Evolutionary conservation across 1,140 invertebrate genomes (phyloP).

Genomic region (Penaeus indicus): DNA sequence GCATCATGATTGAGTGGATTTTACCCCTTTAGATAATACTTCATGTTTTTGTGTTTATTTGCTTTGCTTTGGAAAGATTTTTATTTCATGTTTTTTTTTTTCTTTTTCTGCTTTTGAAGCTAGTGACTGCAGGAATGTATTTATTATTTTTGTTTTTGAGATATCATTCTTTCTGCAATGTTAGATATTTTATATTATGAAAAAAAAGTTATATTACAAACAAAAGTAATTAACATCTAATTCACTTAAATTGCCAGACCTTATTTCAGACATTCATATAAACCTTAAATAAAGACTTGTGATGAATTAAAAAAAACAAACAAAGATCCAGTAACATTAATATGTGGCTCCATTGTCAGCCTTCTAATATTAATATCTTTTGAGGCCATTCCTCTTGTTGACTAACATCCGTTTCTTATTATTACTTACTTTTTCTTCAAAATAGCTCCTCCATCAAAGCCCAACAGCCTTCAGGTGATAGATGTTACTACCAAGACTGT

Average conservation of each 20-base stretch:
- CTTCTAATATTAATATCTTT: constrained; percentile 18
- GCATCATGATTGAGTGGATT: too few relatives aligned
- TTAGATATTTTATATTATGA: not conserved
- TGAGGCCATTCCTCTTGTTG: not conserved
- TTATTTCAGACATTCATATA: too few relatives aligned
- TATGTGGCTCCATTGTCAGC: constrained; percentile 48
- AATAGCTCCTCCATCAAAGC: constrained; percentile 85
- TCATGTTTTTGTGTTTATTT: constrained; percentile 1
- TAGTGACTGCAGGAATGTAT: constrained; percentile 44
- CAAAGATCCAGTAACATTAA: not conserved
- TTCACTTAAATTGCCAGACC: too few relatives aligned
- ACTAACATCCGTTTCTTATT: not conserved
- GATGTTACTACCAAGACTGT: constrained; percentile 88
- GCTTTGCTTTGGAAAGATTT: constrained; percentile 21
- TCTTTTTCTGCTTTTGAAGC: constrained; percentile 32
- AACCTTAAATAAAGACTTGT: too few relatives aligned
- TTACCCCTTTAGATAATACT: too few relatives aligned
- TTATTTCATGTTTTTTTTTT: constrained; percentile 21
- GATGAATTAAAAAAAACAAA: not conserved
- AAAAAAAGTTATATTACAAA: too few relatives aligned
- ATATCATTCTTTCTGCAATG: too few relatives aligned
- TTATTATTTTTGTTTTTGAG: constrained; percentile 11
- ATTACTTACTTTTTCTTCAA: constrained; percentile 53
- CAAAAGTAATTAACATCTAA: too few relatives aligned
- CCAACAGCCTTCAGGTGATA: constrained; percentile 79